Evolutionary conservation across 2,113 vertebrate genomes (phyloP).

Genomic region (Carassius auratus): DNA sequence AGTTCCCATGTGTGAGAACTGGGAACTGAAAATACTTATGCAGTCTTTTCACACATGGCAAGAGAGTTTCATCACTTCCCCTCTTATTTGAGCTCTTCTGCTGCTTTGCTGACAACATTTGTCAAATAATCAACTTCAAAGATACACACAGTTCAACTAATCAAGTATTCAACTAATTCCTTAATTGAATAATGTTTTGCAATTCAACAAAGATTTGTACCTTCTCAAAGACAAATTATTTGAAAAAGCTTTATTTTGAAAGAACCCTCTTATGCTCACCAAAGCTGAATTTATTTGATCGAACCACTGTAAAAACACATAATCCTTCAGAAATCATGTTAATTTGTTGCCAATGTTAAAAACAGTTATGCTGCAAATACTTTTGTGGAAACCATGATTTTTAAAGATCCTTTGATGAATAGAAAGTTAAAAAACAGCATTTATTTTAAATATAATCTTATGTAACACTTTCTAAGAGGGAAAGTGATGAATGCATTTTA

Average conservation of each 20-base stretch:
- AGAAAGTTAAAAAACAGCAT: neutral
- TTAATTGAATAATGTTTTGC: neutral
- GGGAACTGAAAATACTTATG: neutral
- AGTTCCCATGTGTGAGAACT: constrained; percentile 1
- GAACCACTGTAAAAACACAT: too few relatives aligned
- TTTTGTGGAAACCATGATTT: neutral
- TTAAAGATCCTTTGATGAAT: neutral
- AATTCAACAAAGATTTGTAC: neutral
- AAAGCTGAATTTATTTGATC: too few relatives aligned
- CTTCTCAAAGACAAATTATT: too few relatives aligned
- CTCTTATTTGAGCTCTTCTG: neutral
- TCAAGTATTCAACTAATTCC: neutral
- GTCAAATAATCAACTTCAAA: neutral
- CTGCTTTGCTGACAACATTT: neutral
- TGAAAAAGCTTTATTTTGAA: too few relatives aligned
- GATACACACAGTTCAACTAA: neutral
- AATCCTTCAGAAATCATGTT: too few relatives aligned
- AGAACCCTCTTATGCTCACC: too few relatives aligned
- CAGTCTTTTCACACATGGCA: neutral
- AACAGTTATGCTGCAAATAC: neutral
- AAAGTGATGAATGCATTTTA: too few relatives aligned
- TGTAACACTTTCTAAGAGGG: too few relatives aligned
- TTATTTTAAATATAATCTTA: too few relatives aligned
- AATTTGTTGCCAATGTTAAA: neutral
- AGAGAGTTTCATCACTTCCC: neutral